phyloP scores from a whole-genome alignment of 2,113 vertebrate genomes.

The Leucoraja erinaceus region DNA sequence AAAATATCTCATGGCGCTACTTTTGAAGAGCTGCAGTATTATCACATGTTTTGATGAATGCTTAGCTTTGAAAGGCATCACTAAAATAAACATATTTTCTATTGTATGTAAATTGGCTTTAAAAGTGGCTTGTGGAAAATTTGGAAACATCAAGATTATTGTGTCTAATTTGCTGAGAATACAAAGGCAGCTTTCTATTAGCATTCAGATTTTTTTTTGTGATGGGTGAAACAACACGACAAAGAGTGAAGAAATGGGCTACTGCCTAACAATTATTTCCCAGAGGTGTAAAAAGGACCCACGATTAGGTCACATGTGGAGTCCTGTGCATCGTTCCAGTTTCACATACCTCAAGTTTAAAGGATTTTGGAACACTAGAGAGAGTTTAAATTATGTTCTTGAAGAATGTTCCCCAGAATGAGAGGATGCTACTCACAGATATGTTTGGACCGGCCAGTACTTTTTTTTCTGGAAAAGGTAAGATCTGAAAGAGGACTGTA shows the following conservation, averaged over 20 bases:
- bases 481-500: not conserved
- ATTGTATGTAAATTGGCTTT: no score
- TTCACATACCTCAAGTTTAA: not conserved
- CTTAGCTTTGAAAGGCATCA: no score
- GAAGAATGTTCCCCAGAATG: not conserved
- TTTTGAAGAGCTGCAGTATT: no score
- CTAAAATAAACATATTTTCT: no score
- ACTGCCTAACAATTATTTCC: not conserved
- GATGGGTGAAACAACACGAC: not conserved
- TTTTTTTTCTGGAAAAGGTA: not conserved
- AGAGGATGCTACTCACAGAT: not conserved
- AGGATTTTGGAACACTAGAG: not conserved
- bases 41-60: no score
- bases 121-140: not conserved
- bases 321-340: not conserved
- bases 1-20: no score
- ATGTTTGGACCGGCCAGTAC: not conserved
- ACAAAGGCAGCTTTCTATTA: not conserved
- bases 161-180: not conserved
- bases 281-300: not conserved
- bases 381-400: not conserved
- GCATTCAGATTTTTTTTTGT: not conserved
- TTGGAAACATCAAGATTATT: not conserved
- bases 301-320: not conserved
- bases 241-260: not conserved